phyloP scores from a whole-genome alignment of 2,888 invertebrate genomes.

The Agrotis clavis region DNA sequence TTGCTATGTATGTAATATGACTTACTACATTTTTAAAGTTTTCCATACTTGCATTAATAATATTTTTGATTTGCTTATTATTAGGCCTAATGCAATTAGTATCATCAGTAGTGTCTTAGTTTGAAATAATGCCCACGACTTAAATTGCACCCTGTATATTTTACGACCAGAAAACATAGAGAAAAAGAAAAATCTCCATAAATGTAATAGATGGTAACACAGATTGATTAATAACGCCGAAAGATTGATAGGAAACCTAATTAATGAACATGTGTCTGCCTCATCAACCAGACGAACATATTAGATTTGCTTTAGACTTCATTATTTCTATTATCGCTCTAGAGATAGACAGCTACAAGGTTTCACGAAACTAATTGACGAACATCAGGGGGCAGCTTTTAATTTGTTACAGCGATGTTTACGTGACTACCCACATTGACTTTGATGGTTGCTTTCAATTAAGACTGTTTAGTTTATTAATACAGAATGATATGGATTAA shows the following conservation, averaged over 20 bases:
- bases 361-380: constrained; percentile 38
- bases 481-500: neutral
- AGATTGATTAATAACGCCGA: constrained; percentile 42
- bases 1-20: no score
- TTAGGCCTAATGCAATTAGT: no score
- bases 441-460: constrained; percentile 33
- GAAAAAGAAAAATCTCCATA: constrained; percentile 17
- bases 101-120: no score
- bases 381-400: constrained; percentile 10
- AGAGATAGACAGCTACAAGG: constrained; percentile 33
- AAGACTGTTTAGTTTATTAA: constrained; percentile 1
- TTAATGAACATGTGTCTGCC: constrained; percentile 43
- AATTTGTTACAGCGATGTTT: constrained; percentile 15
- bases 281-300: constrained; percentile 31
- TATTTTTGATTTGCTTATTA: no score
- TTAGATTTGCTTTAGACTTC: constrained; percentile 30
- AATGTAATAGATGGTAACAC: constrained; percentile 2
- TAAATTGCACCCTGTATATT: no score
- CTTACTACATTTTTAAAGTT: no score
- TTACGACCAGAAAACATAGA: neutral
- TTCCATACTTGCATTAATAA: no score
- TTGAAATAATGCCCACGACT: no score
- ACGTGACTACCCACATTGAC: neutral
- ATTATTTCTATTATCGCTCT: constrained; percentile 42
- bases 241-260: constrained; percentile 45